Evolutionary conservation across 2,113 vertebrate species (phyloP).

Genomic region (Alethe diademata): DNA sequence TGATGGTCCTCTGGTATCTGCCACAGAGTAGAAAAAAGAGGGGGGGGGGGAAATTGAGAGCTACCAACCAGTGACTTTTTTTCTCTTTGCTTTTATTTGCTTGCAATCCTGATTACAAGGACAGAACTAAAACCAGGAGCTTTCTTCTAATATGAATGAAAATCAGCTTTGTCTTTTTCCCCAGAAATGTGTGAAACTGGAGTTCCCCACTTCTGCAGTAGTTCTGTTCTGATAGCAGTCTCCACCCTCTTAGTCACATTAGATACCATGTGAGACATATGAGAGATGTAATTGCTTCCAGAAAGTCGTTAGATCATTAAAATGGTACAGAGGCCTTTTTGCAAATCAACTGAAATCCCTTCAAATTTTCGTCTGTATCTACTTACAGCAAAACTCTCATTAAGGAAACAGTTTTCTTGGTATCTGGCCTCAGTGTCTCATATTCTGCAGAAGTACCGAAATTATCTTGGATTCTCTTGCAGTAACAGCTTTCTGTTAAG

Average conservation of each 20-base stretch:
- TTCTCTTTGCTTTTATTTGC: neutral
- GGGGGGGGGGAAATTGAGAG: neutral
- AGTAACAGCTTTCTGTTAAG: neutral
- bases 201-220: neutral
- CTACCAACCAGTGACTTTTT: neutral
- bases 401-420: neutral
- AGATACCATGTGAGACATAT: rapidly evolving
- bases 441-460: neutral
- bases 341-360: neutral
- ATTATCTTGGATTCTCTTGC: neutral
- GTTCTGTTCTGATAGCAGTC: neutral
- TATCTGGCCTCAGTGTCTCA: neutral
- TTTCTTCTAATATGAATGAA: neutral
- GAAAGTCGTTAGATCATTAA: neutral
- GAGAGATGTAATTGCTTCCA: neutral
- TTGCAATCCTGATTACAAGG: neutral
- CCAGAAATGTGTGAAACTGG: neutral
- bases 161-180: neutral
- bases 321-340: neutral
- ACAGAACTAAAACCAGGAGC: neutral
- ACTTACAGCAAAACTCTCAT: neutral
- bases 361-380: neutral
- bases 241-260: neutral
- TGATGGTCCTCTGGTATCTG: neutral
- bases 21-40: neutral